Conservation (phyloP, 2,888 invertebrate genomes). For the Cephus runcator region DNA sequence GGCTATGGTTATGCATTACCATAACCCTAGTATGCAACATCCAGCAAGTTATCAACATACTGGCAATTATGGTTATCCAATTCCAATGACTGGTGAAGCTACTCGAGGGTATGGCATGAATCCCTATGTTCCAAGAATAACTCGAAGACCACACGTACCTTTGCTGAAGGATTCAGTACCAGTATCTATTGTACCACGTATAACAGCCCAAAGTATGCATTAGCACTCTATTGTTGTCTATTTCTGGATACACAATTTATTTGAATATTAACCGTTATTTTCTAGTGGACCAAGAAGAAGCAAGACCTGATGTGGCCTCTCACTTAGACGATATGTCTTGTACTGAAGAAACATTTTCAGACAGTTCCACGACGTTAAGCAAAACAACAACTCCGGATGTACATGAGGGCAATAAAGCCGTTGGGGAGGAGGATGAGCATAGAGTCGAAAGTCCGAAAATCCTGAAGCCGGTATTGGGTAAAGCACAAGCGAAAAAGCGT, state of each 20-base stretch:
- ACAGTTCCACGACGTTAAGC: slow-evolving; percentile 33
- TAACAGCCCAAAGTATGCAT: not conserved
- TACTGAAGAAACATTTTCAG: slow-evolving; percentile 36
- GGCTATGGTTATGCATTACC: not conserved
- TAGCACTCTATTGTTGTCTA: not conserved
- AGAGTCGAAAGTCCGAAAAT: slow-evolving; percentile 52
- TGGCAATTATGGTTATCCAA: not conserved
- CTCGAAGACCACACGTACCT: not conserved
- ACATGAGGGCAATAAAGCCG: slow-evolving; percentile 48
- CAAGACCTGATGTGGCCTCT: not conserved
- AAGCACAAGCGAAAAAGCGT: slow-evolving; percentile 61
- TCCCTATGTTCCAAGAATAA: not conserved
- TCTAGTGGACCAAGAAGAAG: not conserved
- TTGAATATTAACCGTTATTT: not conserved
- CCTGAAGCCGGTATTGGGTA: slow-evolving; percentile 60
- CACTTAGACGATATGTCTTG: not conserved
- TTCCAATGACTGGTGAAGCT: not conserved
- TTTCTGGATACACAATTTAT: not conserved
- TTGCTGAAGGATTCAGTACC: not conserved
- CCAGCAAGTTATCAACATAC: not conserved
- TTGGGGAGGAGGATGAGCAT: slow-evolving; percentile 38
- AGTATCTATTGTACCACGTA: not conserved
- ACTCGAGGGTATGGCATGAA: not conserved
- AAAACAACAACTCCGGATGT: slow-evolving; percentile 52
- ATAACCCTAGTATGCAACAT: not conserved